phyloP scores from a whole-genome alignment of 2,113 vertebrate genomes.

The Tachycineta bicolor region DNA sequence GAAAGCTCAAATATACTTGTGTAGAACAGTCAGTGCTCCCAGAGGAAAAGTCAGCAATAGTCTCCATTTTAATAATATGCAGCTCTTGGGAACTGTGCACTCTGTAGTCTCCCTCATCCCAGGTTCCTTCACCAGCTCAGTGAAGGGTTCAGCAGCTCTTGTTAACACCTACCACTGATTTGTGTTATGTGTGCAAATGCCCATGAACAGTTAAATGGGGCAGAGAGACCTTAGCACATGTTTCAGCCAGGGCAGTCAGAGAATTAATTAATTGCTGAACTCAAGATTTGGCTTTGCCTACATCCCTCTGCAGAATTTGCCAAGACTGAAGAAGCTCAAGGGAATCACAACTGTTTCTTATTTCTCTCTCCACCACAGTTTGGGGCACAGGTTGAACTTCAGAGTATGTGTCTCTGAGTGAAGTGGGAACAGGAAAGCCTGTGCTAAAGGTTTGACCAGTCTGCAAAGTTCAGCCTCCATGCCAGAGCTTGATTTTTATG shows the following conservation, averaged over 20 bases:
- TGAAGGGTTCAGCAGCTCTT: not conserved
- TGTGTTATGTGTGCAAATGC: not conserved
- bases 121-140: not conserved
- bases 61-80: not conserved
- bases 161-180: not conserved
- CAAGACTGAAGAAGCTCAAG: slow-evolving; percentile 9
- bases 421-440: not conserved
- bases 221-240: slow-evolving; percentile 18
- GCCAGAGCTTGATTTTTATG: not conserved
- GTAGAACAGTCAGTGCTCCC: not conserved
- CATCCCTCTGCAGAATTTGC: not conserved
- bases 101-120: not conserved
- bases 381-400: not conserved
- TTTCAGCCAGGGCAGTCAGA: not conserved
- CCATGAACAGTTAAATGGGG: not conserved
- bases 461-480: not conserved
- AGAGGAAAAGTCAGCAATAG: not conserved
- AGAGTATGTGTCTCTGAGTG: not conserved
- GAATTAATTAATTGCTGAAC: not conserved
- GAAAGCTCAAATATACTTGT: slow-evolving; percentile 1
- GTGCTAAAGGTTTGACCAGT: not conserved
- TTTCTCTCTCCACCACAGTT: not conserved
- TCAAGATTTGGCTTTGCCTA: slow-evolving; percentile 22
- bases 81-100: not conserved
- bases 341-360: not conserved